Conservation (phyloP, 2,113 vertebrate genomes). For the Sorex fumeus region DNA sequence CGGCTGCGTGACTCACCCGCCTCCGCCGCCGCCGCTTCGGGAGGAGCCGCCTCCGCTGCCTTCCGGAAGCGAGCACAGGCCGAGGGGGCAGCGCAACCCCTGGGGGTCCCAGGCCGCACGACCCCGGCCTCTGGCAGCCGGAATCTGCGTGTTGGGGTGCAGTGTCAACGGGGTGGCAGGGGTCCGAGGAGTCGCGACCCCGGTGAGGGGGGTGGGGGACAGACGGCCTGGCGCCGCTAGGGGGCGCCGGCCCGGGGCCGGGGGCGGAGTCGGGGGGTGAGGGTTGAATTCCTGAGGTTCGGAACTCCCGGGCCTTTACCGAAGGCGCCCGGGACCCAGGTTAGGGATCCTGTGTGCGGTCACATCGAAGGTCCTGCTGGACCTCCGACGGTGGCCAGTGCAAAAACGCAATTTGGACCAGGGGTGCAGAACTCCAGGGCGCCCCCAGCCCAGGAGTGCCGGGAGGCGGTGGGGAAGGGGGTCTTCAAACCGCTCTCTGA, state of each 20-base stretch:
- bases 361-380: background rate
- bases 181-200: background rate
- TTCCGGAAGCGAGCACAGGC: constrained; percentile 74
- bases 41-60: constrained; percentile 76
- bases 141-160: background rate
- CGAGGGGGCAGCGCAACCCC: background rate
- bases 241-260: constrained; percentile 34
- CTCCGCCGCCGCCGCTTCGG: constrained; percentile 80
- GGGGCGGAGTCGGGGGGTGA: constrained; percentile 53
- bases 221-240: constrained; percentile 36
- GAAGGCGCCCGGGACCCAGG: background rate
- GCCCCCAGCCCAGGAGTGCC: background rate
- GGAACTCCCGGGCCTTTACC: background rate
- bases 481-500: constrained; percentile 11
- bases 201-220: background rate
- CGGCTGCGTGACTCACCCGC: constrained; percentile 85
- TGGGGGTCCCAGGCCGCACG: background rate
- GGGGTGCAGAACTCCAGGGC: background rate
- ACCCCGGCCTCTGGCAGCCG: background rate
- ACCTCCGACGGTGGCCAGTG: background rate
- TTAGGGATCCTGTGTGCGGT: background rate
- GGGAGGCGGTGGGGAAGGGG: background rate
- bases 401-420: background rate
- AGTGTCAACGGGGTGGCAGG: background rate
- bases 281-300: constrained; percentile 80